Percentiles rank a stretch among this genome's conserved stretches.
Evolutionary conservation across 1,140 invertebrate genomes (phyloP).

Genomic region (Apis mellifera): DNA sequence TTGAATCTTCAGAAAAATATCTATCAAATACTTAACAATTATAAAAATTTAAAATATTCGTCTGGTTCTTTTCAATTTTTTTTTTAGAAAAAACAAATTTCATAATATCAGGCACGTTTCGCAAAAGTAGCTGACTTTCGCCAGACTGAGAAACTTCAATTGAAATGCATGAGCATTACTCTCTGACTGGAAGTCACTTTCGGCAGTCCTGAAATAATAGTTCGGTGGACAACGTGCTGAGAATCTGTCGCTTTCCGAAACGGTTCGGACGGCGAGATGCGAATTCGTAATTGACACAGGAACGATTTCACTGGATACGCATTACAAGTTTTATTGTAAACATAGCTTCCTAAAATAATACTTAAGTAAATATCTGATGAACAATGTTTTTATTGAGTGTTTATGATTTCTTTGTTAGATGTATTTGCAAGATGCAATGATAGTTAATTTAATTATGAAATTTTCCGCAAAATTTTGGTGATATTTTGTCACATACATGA

Average conservation of each 20-base stretch:
- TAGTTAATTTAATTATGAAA: no score
- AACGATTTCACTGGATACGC: constrained; percentile 55
- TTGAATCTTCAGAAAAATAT: neutral
- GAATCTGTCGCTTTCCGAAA: constrained; percentile 63
- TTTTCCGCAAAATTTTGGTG: no score
- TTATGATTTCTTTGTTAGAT: constrained; percentile 25
- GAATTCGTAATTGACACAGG: constrained; percentile 64
- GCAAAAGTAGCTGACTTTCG: constrained; percentile 45
- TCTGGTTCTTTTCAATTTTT: neutral
- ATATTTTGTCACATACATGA: no score
- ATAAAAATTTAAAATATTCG: neutral
- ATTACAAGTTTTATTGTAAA: constrained; percentile 31
- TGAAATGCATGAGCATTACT: constrained; percentile 55
- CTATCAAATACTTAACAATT: neutral
- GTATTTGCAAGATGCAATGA: no score
- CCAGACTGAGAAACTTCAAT: constrained; percentile 42
- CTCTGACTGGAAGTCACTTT: constrained; percentile 64
- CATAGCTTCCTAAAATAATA: constrained; percentile 45
- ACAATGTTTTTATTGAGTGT: constrained; percentile 30
- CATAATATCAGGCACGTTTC: constrained; percentile 11
- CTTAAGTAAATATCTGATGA: constrained; percentile 16
- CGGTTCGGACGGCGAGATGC: constrained; percentile 55
- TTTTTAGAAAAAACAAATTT: neutral
- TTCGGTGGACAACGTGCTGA: constrained; percentile 59
- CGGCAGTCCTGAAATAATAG: constrained; percentile 65